Base-by-base conservation (phyloP, 2,113 vertebrate species). In the Henicopernis longicauda region DNA sequence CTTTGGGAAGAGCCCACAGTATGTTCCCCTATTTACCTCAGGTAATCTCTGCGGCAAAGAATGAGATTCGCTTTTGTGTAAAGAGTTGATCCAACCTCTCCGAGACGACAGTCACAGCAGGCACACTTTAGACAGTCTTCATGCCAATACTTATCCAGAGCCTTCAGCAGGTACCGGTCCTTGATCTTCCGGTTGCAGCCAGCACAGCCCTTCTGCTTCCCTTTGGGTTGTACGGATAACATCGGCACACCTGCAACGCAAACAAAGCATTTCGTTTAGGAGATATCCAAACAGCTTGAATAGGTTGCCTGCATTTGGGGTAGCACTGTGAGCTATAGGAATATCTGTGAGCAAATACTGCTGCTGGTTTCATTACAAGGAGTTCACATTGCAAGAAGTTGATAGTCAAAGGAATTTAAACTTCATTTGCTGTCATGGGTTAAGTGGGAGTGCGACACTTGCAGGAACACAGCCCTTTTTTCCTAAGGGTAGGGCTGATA, bases 31-130 rank as follows among this genome's bases (percentile, higher is more conserved):
- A 91, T 98, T 98, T 99, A 99, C 99, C 99, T 99, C 98, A 99
- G 98, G 99, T 99, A 99, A 98, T 99, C 99, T 71, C 99, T 98
- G 96, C 99, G 99, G 98, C 99, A 99, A 94, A 99, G 99, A 98
- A 99, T 99, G 98, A 99, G 99, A 98, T 99, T 99, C 97, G 99
- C 99, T 99, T 99, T 99, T 95, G 99, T 99, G 98, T 99, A 99
- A 97, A 99, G 99, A 97, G 99, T 99, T 97, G 99, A 99, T 98
- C 99, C 99, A 98, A 99, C 99, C 98, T 99, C 99, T 94, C 99
- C 99, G 97, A 99, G 98, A 97, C 99, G 99, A 97, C 99, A 99
- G 98, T 99, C 99, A 12, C 99, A 99, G 98, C 99, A 99, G 98
- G 99, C 99, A 88, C 99, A 99, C 98, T 99, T 99, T 95, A 99